These are phyloP conservation scores for Eulithis testata DNA, from an alignment of 2,888 invertebrate species.

Conservation along the genomic window DNA sequence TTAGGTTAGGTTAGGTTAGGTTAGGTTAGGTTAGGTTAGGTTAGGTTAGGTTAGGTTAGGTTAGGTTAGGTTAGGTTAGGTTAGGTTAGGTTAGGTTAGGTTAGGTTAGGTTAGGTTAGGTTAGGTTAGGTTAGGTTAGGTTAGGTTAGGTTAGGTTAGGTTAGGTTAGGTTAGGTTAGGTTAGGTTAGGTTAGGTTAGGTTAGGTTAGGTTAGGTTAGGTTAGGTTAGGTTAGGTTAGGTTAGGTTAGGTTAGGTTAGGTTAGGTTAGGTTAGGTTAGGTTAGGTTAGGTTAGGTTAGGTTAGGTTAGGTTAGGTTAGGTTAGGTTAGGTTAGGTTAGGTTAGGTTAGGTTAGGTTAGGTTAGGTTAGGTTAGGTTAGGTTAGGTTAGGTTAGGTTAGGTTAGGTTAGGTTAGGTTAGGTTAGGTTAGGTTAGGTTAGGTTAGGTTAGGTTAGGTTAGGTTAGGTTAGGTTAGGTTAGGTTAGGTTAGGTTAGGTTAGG, in stretches of 20 bases:
- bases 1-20: constrained; percentile 23
- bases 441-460: constrained; percentile 25
- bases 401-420: constrained; percentile 26
- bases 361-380: constrained; percentile 20
- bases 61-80: constrained; percentile 22
- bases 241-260: constrained; percentile 32
- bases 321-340: constrained; percentile 19
- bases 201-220: constrained; percentile 34
- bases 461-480: constrained; percentile 28
- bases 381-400: constrained; percentile 29
- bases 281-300: constrained; percentile 23
- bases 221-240: constrained; percentile 33
- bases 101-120: constrained; percentile 28
- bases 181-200: constrained; percentile 34
- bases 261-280: constrained; percentile 30
- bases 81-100: constrained; percentile 23
- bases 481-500: constrained; percentile 31
- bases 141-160: constrained; percentile 10
- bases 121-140: constrained; percentile 32
- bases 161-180: constrained; percentile 34
- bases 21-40: constrained; percentile 28
- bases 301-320: constrained; percentile 25
- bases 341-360: constrained; percentile 10
- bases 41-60: constrained; percentile 28
- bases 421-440: constrained; percentile 26